These are phyloP conservation scores for Grapholita molesta DNA, from an alignment of 1,140 invertebrate species.

Conservation along the genomic window DNA sequence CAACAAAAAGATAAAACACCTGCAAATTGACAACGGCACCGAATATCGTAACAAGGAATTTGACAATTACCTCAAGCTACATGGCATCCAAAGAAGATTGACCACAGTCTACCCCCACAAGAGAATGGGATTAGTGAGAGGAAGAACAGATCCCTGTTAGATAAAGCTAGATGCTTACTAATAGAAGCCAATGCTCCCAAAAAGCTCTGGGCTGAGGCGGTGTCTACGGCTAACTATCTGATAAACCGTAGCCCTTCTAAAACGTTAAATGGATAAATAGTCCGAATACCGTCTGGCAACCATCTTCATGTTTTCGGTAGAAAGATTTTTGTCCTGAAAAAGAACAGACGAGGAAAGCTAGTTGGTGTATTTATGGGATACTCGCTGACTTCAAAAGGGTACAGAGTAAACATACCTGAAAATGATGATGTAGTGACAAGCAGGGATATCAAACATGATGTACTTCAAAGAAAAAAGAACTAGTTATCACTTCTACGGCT, in stretches of 20 bases:
- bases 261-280: conserved; percentile 6
- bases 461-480: too few species aligned
- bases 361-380: too few species aligned
- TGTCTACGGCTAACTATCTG: conserved; percentile 39
- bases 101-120: conserved; percentile 54
- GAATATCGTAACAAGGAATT: neutral
- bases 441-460: too few species aligned
- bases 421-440: too few species aligned
- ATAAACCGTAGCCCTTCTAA: conserved; percentile 13
- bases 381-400: too few species aligned
- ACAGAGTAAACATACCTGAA: too few species aligned
- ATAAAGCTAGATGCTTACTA: conserved; percentile 61
- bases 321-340: conserved; percentile 12
- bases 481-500: neutral
- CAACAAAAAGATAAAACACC: too few species aligned
- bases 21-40: too few species aligned
- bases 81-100: conserved; percentile 20
- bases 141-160: conserved; percentile 61
- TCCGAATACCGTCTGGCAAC: conserved; percentile 11
- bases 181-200: conserved; percentile 43
- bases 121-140: conserved; percentile 67
- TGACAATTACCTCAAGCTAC: neutral
- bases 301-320: conserved; percentile 16
- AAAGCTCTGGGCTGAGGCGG: conserved; percentile 71
- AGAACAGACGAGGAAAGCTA: neutral